phyloP scores from a whole-genome alignment of 2,888 invertebrate species.

The Pollenia griseotomentosa region DNA sequence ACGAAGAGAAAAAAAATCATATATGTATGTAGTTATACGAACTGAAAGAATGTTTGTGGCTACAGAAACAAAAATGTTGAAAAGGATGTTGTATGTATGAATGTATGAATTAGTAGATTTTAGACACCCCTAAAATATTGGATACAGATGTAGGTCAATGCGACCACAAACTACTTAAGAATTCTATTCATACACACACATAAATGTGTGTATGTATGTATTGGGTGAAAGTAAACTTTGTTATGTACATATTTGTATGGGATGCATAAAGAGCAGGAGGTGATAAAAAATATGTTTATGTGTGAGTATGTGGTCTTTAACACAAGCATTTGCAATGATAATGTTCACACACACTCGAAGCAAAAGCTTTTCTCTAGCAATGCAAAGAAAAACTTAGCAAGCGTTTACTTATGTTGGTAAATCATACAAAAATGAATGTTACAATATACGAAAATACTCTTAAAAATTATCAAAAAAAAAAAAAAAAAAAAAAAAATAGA shows the following conservation, averaged over 20 bases:
- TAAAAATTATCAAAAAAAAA: too few species aligned
- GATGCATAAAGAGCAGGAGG: constrained; percentile 1
- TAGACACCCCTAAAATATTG: constrained; percentile 58
- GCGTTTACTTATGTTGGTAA: constrained; percentile 40
- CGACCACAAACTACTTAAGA: constrained; percentile 63
- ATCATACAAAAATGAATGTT: not conserved
- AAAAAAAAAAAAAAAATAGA: too few species aligned
- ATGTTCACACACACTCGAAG: not conserved
- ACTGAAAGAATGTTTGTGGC: constrained; percentile 49
- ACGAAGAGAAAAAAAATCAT: not conserved
- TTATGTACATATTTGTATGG: not conserved
- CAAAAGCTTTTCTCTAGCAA: constrained; percentile 11
- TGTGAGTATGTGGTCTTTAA: not conserved
- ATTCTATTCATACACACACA: constrained; percentile 54
- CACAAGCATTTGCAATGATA: constrained; percentile 11
- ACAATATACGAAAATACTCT: not conserved
- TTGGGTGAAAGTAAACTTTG: constrained; percentile 18
- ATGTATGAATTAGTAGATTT: constrained; percentile 55
- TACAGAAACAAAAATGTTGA: constrained; percentile 35
- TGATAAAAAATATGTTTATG: not conserved
- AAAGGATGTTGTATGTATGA: constrained; percentile 19
- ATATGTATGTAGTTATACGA: not conserved
- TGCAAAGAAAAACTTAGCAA: constrained; percentile 38
- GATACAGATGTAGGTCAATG: constrained; percentile 69
- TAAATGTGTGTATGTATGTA: not conserved